phyloP scores from a whole-genome alignment of 2,888 invertebrate genomes.

The Reticulitermes lucifugus region DNA sequence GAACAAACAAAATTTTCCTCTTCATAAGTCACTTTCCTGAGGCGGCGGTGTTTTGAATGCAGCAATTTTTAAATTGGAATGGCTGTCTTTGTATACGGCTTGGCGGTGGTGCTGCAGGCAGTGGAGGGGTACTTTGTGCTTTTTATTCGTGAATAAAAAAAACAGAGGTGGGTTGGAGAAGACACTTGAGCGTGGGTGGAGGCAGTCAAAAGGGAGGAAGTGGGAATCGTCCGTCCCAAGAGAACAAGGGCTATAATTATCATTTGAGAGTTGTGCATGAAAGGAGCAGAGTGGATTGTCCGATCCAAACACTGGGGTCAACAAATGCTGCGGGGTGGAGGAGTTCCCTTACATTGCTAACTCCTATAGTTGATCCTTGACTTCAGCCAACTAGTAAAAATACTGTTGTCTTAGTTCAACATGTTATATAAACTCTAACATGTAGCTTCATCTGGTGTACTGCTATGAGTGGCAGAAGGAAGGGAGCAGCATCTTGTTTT shows the following conservation, averaged over 20 bases:
- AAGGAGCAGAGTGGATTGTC: not conserved
- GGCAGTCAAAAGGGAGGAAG: not conserved
- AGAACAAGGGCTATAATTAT: slow-evolving; percentile 19
- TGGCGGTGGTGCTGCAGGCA: not conserved
- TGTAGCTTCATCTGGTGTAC: no score
- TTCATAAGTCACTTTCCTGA: not conserved
- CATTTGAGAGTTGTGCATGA: slow-evolving; percentile 18
- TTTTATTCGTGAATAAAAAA: slow-evolving; percentile 18
- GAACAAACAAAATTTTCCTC: no score
- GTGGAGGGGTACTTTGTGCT: not conserved
- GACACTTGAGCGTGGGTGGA: slow-evolving; percentile 26
- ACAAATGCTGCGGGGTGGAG: not conserved
- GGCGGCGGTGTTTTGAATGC: not conserved
- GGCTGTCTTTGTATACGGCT: slow-evolving; percentile 18
- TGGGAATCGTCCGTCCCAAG: not conserved
- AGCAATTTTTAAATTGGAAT: slow-evolving; percentile 21
- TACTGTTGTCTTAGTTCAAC: not conserved
- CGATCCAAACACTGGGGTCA: slow-evolving; percentile 9
- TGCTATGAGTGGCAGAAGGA: no score
- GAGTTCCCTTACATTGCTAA: not conserved
- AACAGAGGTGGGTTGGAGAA: slow-evolving; percentile 6
- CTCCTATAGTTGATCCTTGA: not conserved
- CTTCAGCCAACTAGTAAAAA: not conserved
- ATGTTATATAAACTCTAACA: no score
- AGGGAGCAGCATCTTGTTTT: no score